phyloP scores from a whole-genome alignment of 2,113 vertebrate species.

The Paralichthys olivaceus region DNA sequence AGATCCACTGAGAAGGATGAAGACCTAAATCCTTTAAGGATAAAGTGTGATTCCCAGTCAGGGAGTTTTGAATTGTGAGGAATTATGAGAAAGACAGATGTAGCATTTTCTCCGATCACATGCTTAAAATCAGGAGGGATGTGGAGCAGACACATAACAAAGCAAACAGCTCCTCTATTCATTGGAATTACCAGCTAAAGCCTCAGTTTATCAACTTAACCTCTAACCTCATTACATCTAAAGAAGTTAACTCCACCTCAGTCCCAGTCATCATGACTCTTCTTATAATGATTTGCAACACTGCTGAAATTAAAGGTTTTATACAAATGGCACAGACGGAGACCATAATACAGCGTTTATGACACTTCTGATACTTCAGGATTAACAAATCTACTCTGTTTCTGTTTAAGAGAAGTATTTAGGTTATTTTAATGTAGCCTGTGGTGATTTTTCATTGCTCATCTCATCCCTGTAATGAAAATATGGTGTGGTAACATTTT shows the following conservation, averaged over 20 bases:
- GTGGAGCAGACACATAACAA: neutral
- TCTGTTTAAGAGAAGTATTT: no score
- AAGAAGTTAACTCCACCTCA: neutral
- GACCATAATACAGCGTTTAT: neutral
- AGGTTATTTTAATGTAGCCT: neutral
- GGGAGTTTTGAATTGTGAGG: neutral
- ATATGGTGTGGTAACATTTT: neutral
- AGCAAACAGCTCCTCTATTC: conserved; percentile 28
- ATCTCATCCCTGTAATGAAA: neutral
- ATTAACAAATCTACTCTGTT: neutral
- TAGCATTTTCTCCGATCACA: conserved; percentile 12
- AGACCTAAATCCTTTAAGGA: neutral
- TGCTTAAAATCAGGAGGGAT: conserved; percentile 40
- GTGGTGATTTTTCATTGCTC: neutral
- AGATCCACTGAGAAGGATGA: conserved; percentile 2
- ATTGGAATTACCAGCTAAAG: neutral
- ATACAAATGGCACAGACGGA: neutral
- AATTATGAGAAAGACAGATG: neutral
- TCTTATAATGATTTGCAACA: neutral
- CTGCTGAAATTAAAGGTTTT: neutral
- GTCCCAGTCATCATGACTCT: neutral
- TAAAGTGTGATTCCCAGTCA: neutral
- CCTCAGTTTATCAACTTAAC: conserved; percentile 13
- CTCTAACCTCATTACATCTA: conserved; percentile 4
- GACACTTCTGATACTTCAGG: no score